Evolutionary conservation across 2,888 invertebrate genomes (phyloP).

Genomic region (Sminthurinus aureus): DNA sequence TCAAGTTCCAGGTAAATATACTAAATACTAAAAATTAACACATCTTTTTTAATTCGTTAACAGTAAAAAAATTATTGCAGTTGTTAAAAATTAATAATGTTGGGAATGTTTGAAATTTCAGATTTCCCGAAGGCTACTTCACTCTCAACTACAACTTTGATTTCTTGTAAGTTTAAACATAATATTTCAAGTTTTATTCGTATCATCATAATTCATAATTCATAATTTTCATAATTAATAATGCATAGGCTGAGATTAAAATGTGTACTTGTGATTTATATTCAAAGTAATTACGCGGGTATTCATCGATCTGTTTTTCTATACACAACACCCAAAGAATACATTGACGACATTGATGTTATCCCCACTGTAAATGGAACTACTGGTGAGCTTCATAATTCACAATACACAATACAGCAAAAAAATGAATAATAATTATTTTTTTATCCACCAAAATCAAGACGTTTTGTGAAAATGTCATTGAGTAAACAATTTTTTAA

Average conservation of each 20-base stretch:
- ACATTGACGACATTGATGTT: slow-evolving; percentile 78
- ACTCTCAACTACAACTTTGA: slow-evolving; percentile 88
- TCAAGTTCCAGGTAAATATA: background rate
- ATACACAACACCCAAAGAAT: slow-evolving; percentile 79
- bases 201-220: slow-evolving; percentile 95
- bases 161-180: slow-evolving; percentile 79
- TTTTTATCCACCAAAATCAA: too few species aligned
- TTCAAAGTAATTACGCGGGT: slow-evolving; percentile 96
- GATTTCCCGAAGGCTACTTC: slow-evolving; percentile 72
- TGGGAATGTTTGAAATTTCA: slow-evolving; percentile 61
- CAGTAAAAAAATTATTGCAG: background rate
- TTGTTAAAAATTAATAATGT: slow-evolving; percentile 66
- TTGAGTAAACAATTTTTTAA: too few species aligned
- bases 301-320: slow-evolving; percentile 92
- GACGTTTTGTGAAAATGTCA: too few species aligned
- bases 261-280: slow-evolving; percentile 80
- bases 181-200: slow-evolving; percentile 95
- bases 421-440: too few species aligned
- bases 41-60: background rate
- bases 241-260: too few species aligned
- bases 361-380: slow-evolving; percentile 22
- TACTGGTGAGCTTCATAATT: slow-evolving; percentile 30
- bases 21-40: background rate
- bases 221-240: slow-evolving; percentile 88
- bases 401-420: too few species aligned